These are phyloP conservation scores for Macaca nemestrina DNA, from an alignment of 2,113 vertebrate genomes.

Conservation along the genomic window DNA sequence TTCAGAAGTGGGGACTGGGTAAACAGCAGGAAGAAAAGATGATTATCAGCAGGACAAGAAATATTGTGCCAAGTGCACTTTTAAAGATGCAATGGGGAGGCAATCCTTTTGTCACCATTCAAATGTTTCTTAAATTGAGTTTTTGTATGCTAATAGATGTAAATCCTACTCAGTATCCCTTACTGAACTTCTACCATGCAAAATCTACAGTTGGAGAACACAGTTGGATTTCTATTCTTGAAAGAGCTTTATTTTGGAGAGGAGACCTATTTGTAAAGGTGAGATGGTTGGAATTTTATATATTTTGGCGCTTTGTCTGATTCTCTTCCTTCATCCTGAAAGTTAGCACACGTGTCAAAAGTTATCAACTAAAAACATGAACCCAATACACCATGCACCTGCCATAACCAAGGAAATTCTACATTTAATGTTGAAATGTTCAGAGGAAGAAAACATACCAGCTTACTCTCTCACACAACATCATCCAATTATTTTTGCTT, in stretches of 20 bases:
- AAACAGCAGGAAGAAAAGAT: slow-evolving; percentile 57
- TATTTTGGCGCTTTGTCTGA: slow-evolving; percentile 54
- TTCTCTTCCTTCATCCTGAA: slow-evolving; percentile 56
- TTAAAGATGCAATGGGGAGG: slow-evolving; percentile 57
- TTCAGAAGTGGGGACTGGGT: slow-evolving; percentile 48
- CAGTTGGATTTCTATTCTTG: slow-evolving; percentile 49
- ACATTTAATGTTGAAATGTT: slow-evolving; percentile 14
- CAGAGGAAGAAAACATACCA: neutral
- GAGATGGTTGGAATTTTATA: slow-evolving; percentile 55
- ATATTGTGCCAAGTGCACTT: slow-evolving; percentile 46
- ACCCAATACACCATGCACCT: neutral
- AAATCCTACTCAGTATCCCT: slow-evolving; percentile 38
- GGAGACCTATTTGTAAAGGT: slow-evolving; percentile 27
- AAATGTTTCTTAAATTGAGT: slow-evolving; percentile 32
- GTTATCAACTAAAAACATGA: slow-evolving; percentile 28
- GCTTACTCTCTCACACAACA: neutral
- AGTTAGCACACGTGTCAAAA: slow-evolving; percentile 59
- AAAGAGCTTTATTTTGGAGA: slow-evolving; percentile 46
- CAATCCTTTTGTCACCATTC: slow-evolving; percentile 13
- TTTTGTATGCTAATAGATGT: slow-evolving; percentile 52
- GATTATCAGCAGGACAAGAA: slow-evolving; percentile 32
- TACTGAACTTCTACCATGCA: slow-evolving; percentile 56
- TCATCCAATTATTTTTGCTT: slow-evolving; percentile 38
- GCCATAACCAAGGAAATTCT: neutral
- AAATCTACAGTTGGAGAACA: slow-evolving; percentile 52